A percentile compares a stretch with the other conserved stretches of the same genome.
phyloP scores from a whole-genome alignment of 1,140 invertebrate species.

The Philaenus spumarius region DNA sequence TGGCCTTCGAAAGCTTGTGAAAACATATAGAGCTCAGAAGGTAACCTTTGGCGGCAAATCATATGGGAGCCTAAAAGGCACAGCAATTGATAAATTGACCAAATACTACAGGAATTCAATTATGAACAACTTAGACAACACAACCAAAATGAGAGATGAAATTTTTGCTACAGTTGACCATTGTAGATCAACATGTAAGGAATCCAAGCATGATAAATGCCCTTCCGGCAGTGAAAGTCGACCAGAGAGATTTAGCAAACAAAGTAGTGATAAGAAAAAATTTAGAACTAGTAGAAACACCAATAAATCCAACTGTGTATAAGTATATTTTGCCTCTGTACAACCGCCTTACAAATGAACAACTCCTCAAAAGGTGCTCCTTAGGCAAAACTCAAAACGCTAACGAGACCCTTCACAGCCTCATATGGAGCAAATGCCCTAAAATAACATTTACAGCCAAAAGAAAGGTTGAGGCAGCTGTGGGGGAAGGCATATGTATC shows the following conservation, averaged over 20 bases:
- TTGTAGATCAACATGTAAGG: neutral
- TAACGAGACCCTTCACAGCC: neutral
- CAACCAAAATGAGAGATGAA: neutral
- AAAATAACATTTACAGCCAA: neutral
- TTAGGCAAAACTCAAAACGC: neutral
- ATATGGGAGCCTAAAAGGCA: too few species aligned
- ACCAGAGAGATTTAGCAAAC: neutral
- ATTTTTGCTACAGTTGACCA: neutral
- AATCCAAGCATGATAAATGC: neutral
- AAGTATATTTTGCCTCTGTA: neutral
- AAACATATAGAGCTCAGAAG: too few species aligned
- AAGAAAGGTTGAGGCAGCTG: too few species aligned
- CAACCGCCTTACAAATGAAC: neutral
- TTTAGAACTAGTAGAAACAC: neutral
- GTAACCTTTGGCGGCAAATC: too few species aligned
- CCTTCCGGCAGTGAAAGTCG: neutral
- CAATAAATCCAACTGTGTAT: neutral
- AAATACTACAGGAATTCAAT: too few species aligned
- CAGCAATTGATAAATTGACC: too few species aligned
- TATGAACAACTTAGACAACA: neutral
- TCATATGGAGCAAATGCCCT: too few species aligned
- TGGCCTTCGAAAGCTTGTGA: too few species aligned
- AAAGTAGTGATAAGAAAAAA: neutral
- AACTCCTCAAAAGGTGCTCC: neutral
- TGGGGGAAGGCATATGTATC: too few species aligned